Conservation (phyloP, 2,113 vertebrate genomes). For the Dryoscopus gambensis region DNA sequence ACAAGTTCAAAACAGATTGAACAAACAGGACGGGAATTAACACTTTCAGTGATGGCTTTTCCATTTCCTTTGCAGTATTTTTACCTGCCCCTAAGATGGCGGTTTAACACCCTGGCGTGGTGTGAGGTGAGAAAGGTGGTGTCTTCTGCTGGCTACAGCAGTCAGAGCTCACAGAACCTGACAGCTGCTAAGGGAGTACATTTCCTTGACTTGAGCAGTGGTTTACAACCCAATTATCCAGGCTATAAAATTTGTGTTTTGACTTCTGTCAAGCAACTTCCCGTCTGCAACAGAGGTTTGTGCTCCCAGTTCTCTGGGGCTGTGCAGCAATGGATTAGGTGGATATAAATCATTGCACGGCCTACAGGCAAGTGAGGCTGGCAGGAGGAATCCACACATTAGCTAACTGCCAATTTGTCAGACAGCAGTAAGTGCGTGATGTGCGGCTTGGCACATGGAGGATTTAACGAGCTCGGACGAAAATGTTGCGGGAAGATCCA, state of each 20-base stretch:
- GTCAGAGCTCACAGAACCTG: neutral
- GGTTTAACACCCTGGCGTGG: neutral
- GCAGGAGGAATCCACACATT: neutral
- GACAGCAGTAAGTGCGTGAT: neutral
- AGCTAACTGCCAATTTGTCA: neutral
- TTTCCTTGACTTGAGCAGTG: neutral
- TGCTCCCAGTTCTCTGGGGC: neutral
- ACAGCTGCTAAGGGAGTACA: neutral
- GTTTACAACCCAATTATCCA: neutral
- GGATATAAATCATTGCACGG: neutral
- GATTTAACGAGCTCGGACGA: neutral
- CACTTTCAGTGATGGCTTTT: neutral
- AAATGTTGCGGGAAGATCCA: neutral
- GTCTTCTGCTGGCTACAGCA: neutral
- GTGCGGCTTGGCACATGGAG: accelerated
- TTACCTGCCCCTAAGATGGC: neutral
- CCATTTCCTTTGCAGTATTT: neutral
- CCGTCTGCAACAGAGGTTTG: neutral
- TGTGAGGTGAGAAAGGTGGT: neutral
- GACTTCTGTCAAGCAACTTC: neutral
- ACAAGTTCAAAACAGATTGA: neutral
- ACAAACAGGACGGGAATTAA: neutral
- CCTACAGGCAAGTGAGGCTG: neutral
- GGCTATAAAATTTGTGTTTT: neutral
- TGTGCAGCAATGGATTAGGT: neutral